Conservation (phyloP, 2,888 invertebrate species). For the Ptycholaimellus sp. region DNA sequence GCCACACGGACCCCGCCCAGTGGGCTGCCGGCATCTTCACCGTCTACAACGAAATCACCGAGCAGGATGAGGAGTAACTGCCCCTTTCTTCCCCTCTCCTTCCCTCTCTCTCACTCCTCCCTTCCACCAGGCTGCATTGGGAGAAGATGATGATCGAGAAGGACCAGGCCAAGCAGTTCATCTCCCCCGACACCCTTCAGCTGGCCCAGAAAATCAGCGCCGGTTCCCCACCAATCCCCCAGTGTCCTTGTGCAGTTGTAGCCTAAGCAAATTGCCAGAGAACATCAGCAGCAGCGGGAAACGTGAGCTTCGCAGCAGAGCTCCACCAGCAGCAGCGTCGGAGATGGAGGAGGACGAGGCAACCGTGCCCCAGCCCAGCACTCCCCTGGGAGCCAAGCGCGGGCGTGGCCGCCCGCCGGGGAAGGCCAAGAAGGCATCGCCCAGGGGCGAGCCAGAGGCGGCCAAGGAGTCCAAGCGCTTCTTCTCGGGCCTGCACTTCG, state of each 20-base stretch:
- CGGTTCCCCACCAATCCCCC: too few species aligned
- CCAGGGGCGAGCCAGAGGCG: not conserved
- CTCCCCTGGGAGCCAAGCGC: too few species aligned
- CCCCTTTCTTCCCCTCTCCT: not conserved
- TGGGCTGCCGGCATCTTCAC: conserved; percentile 14
- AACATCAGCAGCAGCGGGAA: not conserved
- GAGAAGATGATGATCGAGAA: conserved; percentile 6
- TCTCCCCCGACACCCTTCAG: not conserved
- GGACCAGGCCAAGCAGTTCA: conserved; percentile 4
- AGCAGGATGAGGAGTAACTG: conserved; percentile 5
- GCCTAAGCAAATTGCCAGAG: too few species aligned
- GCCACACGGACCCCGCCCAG: conserved; percentile 10
- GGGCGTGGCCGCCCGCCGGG: not conserved
- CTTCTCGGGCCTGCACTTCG: conserved; percentile 15
- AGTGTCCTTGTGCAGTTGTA: too few species aligned
- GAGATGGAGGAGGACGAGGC: not conserved
- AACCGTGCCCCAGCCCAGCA: not conserved
- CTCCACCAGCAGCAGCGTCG: not conserved
- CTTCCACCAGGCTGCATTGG: conserved; percentile 5
- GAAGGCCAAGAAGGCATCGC: not conserved
- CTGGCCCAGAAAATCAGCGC: too few species aligned
- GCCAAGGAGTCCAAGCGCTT: conserved; percentile 2
- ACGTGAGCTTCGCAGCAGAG: not conserved
- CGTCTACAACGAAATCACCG: conserved; percentile 6
- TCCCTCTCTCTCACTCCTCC: too few species aligned